Percentiles rank a stretch among this genome's conserved stretches.
These are phyloP conservation scores for Diorhabda sublineata DNA, from an alignment of 1,140 invertebrate genomes.

Conservation along the genomic window DNA sequence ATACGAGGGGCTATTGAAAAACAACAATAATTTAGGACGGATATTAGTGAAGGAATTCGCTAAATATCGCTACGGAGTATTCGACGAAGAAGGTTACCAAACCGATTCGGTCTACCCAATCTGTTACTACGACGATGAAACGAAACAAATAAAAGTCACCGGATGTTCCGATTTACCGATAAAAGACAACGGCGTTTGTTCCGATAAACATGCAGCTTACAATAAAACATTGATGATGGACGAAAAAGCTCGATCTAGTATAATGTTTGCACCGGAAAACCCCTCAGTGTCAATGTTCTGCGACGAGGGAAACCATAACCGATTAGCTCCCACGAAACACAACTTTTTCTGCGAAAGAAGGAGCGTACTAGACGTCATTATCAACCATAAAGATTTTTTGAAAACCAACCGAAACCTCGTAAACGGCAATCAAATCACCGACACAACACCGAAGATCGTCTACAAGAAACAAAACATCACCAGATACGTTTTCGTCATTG, in stretches of 20 bases:
- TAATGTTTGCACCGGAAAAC: constrained; percentile 53
- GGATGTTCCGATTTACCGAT: constrained; percentile 52
- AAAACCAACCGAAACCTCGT: constrained; percentile 26
- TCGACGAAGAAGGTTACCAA: constrained; percentile 61
- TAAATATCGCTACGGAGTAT: constrained; percentile 66
- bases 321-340: constrained; percentile 63
- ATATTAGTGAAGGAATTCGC: constrained; percentile 60
- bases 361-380: constrained; percentile 60
- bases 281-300: constrained; percentile 57
- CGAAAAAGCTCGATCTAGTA: constrained; percentile 51
- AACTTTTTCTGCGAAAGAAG: constrained; percentile 60
- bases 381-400: constrained; percentile 57
- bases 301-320: constrained; percentile 57
- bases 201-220: constrained; percentile 30
- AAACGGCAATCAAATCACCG: constrained; percentile 37
- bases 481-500: constrained; percentile 53
- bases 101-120: constrained; percentile 58
- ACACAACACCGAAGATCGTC: constrained; percentile 45
- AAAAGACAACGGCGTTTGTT: constrained; percentile 46
- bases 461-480: constrained; percentile 51
- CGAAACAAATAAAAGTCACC: constrained; percentile 46
- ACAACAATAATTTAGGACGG: constrained; percentile 25
- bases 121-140: constrained; percentile 49
- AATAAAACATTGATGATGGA: constrained; percentile 47
- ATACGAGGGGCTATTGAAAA: constrained; percentile 42